Base-by-base conservation (phyloP, 2,888 invertebrate genomes). In the Hesperia comma region DNA sequence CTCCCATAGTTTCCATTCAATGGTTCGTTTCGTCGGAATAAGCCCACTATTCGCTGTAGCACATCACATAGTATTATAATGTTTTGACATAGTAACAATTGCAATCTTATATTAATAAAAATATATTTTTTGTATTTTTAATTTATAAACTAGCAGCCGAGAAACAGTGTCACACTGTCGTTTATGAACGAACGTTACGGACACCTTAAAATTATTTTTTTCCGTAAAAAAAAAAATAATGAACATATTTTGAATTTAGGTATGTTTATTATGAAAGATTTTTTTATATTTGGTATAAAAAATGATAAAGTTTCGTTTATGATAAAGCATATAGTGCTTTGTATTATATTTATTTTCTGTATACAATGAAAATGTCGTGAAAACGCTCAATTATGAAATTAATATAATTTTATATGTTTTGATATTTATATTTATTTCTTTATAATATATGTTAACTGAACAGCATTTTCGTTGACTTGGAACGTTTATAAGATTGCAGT, bases 331-430 rank as follows among this genome's bases (percentile, higher is more conserved):
- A n/a, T n/a, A n/a, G n/a, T n/a, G n/a, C n/a, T n/a, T n/a, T n/a
- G n/a, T 14, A 6, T 43, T 2, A 6, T 46, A 6, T 46, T 17
- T 6, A 46, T 17, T 46, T 21, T 51, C 40, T 46, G 12, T 15
- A 5, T 46, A 17, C 43, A 49, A 49, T 32, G 32, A 55, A 54
- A 55, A 55, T 55, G 55, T 55, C 1, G 32, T 54, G 7, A 55
- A 19, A 49, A 17, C n/a, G 49, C 49, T 49, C 49, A 32, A 33
- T 54, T 54, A 19, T 19, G 49, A 49, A 49, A 49, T 49, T 19
- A 49, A 49, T 43, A 15, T 49, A 19, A 49, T 49, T 12, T 4
- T 37, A 4, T 49, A n/a, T 49, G n/a, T 6, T 46, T 15, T 46
- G 32, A 17, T 63, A 46, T 8, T 37, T 37, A 37, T 37, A 12